phyloP scores from a whole-genome alignment of 2,888 invertebrate species.

The Tortricodes alternella region DNA sequence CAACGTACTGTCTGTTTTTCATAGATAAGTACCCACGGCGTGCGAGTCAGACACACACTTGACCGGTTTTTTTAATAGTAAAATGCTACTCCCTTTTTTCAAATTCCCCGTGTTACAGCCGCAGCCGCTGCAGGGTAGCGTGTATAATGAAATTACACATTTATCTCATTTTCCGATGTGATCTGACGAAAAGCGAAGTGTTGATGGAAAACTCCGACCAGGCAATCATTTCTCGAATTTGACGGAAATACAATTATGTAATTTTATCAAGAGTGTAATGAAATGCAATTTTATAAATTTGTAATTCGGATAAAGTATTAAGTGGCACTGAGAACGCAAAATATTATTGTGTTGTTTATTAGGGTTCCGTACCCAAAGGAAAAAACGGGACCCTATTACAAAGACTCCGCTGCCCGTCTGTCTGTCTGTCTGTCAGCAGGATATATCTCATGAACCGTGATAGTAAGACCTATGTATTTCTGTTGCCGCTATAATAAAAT shows the following conservation, averaged over 20 bases:
- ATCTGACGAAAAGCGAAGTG: not conserved
- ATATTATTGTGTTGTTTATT: too few species aligned
- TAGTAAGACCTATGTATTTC: too few species aligned
- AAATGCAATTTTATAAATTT: not conserved
- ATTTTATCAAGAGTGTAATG: not conserved
- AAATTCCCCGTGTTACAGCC: not conserved
- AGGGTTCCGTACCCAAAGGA: too few species aligned
- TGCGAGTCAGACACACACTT: too few species aligned
- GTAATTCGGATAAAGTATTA: not conserved
- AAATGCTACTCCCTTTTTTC: not conserved
- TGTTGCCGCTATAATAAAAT: too few species aligned
- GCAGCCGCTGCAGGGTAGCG: slow-evolving; percentile 9
- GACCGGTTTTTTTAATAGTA: not conserved
- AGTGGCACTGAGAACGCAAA: too few species aligned
- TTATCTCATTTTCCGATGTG: slow-evolving; percentile 16
- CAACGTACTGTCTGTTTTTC: too few species aligned
- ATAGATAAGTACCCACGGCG: too few species aligned
- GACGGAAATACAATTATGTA: slow-evolving; percentile 2
- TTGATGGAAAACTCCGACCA: slow-evolving; percentile 1
- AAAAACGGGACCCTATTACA: too few species aligned
- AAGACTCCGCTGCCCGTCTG: too few species aligned
- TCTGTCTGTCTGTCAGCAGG: too few species aligned
- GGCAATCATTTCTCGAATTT: slow-evolving; percentile 3
- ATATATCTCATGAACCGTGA: too few species aligned
- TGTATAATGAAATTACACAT: slow-evolving; percentile 25